Evolutionary conservation across 1,140 invertebrate genomes (phyloP).

Genomic region (Bombus affinis): DNA sequence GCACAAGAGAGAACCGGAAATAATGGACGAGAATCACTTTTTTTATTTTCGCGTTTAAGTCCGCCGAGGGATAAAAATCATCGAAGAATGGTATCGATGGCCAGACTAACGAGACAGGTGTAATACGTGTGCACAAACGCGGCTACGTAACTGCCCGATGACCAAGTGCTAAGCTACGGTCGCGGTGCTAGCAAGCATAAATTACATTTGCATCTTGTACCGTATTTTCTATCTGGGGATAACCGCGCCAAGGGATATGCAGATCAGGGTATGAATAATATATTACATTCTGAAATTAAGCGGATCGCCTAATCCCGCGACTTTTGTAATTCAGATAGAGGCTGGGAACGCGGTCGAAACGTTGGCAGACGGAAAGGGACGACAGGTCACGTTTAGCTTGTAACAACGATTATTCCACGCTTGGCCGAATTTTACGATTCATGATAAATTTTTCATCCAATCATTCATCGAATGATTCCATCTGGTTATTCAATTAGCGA

Average conservation of each 20-base stretch:
- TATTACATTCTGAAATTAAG: conserved; percentile 44
- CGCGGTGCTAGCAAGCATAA: conserved; percentile 26
- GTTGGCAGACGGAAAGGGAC: too few species aligned
- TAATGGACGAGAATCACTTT: conserved; percentile 5
- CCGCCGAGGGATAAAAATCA: conserved; percentile 40
- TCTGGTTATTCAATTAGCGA: neutral
- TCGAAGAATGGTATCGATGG: conserved; percentile 24
- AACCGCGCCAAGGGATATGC: conserved; percentile 37
- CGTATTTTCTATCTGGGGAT: conserved; percentile 41
- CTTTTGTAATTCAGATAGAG: conserved; percentile 42
- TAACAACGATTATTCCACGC: neutral
- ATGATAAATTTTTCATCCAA: neutral
- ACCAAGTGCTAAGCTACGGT: conserved; percentile 1
- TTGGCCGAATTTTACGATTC: too few species aligned
- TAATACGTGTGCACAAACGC: neutral
- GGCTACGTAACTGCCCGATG: neutral
- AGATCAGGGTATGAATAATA: conserved; percentile 47
- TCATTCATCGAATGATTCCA: conserved; percentile 4
- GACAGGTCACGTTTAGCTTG: neutral
- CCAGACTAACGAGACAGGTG: conserved; percentile 10
- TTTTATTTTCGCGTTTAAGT: neutral
- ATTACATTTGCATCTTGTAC: conserved; percentile 51
- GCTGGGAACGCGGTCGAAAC: too few species aligned
- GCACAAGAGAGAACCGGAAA: conserved; percentile 20
- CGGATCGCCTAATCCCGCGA: conserved; percentile 39